Conservation (phyloP, 2,888 invertebrate genomes). For the Caenorhabditis sulstoni region DNA sequence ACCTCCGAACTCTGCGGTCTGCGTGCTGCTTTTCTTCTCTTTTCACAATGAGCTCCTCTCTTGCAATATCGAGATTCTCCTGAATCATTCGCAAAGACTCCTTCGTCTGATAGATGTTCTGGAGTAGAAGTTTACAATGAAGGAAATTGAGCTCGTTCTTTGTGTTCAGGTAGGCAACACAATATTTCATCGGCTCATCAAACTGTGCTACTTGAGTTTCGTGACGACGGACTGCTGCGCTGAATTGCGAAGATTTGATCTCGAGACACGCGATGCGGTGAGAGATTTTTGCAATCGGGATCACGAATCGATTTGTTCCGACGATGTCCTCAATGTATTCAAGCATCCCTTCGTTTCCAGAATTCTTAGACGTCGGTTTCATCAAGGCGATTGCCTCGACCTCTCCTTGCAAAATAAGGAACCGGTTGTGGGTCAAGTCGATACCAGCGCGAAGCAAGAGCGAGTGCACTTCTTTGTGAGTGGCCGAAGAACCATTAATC, state of each 20-base stretch:
- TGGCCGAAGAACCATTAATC: constrained; percentile 78
- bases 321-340: constrained; percentile 99
- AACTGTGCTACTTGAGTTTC: too few relatives aligned
- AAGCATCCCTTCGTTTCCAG: constrained; percentile 88
- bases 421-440: constrained; percentile 96
- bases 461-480: constrained; percentile 90
- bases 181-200: too few relatives aligned
- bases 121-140: too few relatives aligned
- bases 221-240: too few relatives aligned
- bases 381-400: constrained; percentile 99
- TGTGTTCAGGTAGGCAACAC: constrained; percentile 9
- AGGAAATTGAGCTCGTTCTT: not conserved
- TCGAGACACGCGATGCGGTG: constrained; percentile 6
- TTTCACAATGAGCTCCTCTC: too few relatives aligned
- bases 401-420: constrained; percentile 98
- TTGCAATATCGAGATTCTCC: too few relatives aligned
- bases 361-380: constrained; percentile 89
- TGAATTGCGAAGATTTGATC: not conserved
- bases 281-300: constrained; percentile 10
- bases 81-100: too few relatives aligned
- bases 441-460: constrained; percentile 89
- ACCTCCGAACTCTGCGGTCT: too few relatives aligned
- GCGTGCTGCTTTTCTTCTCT: too few relatives aligned
- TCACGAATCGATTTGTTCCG: constrained; percentile 84
- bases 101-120: too few relatives aligned